Percentiles rank a stretch among this genome's conserved stretches.
phyloP scores from a whole-genome alignment of 2,888 invertebrate species.

The Hypercompe scribonia region DNA sequence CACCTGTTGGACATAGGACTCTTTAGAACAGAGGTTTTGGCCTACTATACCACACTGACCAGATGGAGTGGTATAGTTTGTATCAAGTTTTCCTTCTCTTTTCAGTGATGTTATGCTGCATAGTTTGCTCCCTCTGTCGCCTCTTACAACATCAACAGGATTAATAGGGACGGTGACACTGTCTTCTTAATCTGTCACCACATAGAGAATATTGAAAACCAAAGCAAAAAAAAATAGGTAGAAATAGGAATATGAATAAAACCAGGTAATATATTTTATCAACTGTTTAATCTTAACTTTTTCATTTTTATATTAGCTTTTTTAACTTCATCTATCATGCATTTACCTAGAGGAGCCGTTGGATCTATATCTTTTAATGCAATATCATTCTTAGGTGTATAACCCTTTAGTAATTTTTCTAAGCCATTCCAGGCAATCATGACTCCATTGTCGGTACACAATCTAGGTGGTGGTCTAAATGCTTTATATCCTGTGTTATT shows the following conservation, averaged over 20 bases:
- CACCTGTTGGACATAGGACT: too few relatives aligned
- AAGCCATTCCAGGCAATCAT: slow-evolving; percentile 99
- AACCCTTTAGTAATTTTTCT: slow-evolving; percentile 88
- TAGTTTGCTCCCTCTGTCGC: too few relatives aligned
- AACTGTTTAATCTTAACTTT: slow-evolving; percentile 68
- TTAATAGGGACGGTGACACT: too few relatives aligned
- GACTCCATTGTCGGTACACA: slow-evolving; percentile 99
- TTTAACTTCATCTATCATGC: slow-evolving; percentile 86
- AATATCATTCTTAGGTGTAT: slow-evolving; percentile 80
- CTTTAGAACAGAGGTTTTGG: too few relatives aligned
- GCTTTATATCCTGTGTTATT: slow-evolving; percentile 88
- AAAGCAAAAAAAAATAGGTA: neutral
- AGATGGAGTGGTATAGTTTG: too few relatives aligned
- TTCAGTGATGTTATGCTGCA: too few relatives aligned
- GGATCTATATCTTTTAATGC: slow-evolving; percentile 87
- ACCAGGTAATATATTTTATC: slow-evolving; percentile 23
- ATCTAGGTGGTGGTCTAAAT: slow-evolving; percentile 91
- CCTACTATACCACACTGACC: too few relatives aligned
- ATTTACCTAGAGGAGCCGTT: slow-evolving; percentile 88
- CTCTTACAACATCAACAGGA: too few relatives aligned
- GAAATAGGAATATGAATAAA: slow-evolving; percentile 4
- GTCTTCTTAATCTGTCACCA: too few relatives aligned
- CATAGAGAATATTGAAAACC: neutral
- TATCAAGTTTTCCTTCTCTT: too few relatives aligned
- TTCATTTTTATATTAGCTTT: slow-evolving; percentile 81